Conservation (phyloP, 2,797 vertebrate genomes). For the Toxotes lorentzi region DNA sequence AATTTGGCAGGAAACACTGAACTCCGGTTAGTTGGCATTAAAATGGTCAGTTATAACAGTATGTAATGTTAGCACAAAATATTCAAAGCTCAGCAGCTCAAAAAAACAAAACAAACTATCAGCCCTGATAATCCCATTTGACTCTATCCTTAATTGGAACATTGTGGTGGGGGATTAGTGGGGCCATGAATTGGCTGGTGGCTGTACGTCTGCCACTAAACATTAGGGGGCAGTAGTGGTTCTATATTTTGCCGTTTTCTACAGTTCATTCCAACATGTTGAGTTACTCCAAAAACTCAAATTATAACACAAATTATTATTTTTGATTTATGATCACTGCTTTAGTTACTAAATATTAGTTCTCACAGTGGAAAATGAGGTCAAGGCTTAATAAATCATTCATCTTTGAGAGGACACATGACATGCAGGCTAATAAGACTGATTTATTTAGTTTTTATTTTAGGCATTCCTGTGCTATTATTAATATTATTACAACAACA, state of each 20-base stretch:
- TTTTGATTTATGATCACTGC: background rate
- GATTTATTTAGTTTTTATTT: too few relatives aligned
- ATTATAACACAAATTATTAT: background rate
- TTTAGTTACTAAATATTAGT: background rate
- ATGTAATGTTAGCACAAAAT: background rate
- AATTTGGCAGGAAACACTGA: background rate
- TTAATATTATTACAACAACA: too few relatives aligned
- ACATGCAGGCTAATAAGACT: too few relatives aligned
- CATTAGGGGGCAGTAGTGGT: slow-evolving; percentile 65
- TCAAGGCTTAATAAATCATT: background rate
- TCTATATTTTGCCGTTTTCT: background rate
- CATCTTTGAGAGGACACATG: too few relatives aligned
- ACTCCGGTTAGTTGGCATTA: background rate
- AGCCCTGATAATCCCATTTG: slow-evolving; percentile 12
- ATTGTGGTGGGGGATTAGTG: background rate
- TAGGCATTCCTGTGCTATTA: too few relatives aligned
- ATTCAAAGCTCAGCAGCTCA: background rate
- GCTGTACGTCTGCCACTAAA: slow-evolving; percentile 8
- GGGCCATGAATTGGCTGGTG: background rate
- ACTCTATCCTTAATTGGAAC: slow-evolving; percentile 17
- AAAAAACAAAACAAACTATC: background rate
- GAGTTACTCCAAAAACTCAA: slow-evolving; percentile 9
- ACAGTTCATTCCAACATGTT: background rate
- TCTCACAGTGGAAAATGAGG: background rate
- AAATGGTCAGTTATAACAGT: background rate